Evolutionary conservation across 2,797 vertebrate species (phyloP).

Genomic region (Bradypus variegatus): DNA sequence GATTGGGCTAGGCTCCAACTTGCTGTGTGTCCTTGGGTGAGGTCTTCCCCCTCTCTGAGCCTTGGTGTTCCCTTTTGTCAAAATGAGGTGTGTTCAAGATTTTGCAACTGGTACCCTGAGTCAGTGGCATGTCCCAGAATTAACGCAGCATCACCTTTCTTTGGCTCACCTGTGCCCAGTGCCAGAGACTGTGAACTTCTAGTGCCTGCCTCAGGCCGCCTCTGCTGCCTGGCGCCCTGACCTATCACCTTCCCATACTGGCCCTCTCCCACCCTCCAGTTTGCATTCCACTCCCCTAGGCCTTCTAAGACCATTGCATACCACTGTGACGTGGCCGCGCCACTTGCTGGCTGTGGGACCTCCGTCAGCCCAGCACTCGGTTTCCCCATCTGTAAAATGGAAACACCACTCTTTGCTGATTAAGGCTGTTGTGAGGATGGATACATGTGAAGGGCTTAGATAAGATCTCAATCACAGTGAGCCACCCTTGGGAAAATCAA

Average conservation of each 20-base stretch:
- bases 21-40: neutral
- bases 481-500: neutral
- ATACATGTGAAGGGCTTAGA: neutral
- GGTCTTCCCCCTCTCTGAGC: neutral
- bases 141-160: neutral
- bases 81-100: neutral
- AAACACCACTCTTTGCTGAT: neutral
- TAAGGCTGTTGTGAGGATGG: rapidly evolving
- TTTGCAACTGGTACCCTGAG: neutral
- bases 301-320: neutral
- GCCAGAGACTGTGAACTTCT: neutral
- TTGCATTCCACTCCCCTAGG: neutral
- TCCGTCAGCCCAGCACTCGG: neutral
- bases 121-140: neutral
- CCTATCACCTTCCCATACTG: neutral
- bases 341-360: neutral
- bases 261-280: neutral
- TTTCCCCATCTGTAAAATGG: neutral
- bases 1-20: neutral
- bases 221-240: neutral
- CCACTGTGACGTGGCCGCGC: rapidly evolving
- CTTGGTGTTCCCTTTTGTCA: neutral
- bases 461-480: rapidly evolving
- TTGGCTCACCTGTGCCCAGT: neutral
- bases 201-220: neutral